Conservation (phyloP, 2,797 vertebrate species). For the Alfaro cultratus region DNA sequence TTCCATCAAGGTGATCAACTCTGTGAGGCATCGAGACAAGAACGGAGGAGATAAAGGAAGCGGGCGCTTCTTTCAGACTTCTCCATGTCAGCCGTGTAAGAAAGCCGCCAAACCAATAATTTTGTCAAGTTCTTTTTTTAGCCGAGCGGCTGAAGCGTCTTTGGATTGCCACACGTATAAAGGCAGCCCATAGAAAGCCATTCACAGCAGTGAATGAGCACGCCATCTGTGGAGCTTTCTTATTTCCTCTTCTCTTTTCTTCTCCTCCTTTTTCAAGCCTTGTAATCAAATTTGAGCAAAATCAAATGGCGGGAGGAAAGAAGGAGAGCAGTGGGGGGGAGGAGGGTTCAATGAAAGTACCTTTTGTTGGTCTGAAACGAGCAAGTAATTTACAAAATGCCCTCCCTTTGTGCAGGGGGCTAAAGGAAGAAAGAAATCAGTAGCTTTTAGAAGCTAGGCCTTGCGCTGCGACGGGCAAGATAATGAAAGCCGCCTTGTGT, state of each 20-base stretch:
- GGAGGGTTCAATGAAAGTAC: slow-evolving; percentile 98
- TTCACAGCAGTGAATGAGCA: slow-evolving; percentile 99
- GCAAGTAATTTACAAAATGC: slow-evolving; percentile 99
- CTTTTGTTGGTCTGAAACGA: slow-evolving; percentile 99
- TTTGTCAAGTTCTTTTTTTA: slow-evolving; percentile 98
- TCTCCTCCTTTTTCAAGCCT: slow-evolving; percentile 94
- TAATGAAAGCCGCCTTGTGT: slow-evolving; percentile 99
- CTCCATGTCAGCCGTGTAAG: slow-evolving; percentile 94
- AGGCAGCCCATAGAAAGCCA: slow-evolving; percentile 98
- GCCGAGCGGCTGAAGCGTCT: slow-evolving; percentile 91
- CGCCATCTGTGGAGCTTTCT: slow-evolving; percentile 97
- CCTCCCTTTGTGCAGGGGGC: slow-evolving; percentile 99
- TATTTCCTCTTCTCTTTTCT: slow-evolving; percentile 98
- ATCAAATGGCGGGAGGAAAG: slow-evolving; percentile 95
- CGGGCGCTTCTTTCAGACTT: slow-evolving; percentile 89
- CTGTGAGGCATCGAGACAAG: slow-evolving; percentile 52
- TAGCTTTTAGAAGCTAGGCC: slow-evolving; percentile 99
- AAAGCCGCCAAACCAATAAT: slow-evolving; percentile 99
- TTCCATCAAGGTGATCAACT: slow-evolving; percentile 94
- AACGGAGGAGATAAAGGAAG: slow-evolving; percentile 55
- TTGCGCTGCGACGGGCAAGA: slow-evolving; percentile 97
- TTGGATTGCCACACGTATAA: slow-evolving; percentile 99
- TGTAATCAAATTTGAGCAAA: slow-evolving; percentile 99
- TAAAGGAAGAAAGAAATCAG: slow-evolving; percentile 99
- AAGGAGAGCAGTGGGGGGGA: slow-evolving; percentile 78